Conservation (phyloP, 2,888 invertebrate species). For the Acleris literana region DNA sequence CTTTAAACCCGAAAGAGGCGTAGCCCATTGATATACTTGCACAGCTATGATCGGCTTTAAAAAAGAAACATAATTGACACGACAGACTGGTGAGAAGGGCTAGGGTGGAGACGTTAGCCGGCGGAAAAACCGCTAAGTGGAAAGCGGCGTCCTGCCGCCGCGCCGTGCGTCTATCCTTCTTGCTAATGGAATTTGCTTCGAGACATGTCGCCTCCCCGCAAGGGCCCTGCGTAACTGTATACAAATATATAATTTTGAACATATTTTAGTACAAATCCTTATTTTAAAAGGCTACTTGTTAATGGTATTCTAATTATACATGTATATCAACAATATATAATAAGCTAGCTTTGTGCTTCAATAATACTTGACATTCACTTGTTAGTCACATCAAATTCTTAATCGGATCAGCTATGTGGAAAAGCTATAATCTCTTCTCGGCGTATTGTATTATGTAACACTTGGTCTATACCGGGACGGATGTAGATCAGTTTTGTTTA, state of each 20-base stretch:
- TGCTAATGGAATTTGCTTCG: conserved; percentile 64
- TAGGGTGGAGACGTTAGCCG: conserved; percentile 41
- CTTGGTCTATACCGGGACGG: background rate
- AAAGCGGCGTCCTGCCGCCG: conserved; percentile 49
- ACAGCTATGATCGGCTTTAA: conserved; percentile 12
- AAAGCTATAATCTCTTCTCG: background rate
- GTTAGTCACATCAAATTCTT: no score
- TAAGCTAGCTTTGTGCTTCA: no score
- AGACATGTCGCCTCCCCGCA: conserved; percentile 47
- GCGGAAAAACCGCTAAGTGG: conserved; percentile 61
- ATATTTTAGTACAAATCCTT: conserved; percentile 7
- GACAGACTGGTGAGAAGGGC: conserved; percentile 33
- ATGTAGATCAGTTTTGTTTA: background rate
- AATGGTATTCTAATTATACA: no score
- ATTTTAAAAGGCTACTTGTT: no score
- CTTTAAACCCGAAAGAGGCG: conserved; percentile 36
- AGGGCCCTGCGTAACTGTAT: conserved; percentile 40
- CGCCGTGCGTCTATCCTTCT: conserved; percentile 48
- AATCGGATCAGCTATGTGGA: no score
- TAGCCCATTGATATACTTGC: conserved; percentile 1
- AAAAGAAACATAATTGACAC: conserved; percentile 40
- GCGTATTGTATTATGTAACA: background rate
- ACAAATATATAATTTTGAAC: conserved; percentile 21
- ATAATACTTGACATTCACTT: no score
- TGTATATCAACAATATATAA: no score